Conservation (phyloP, 2,797 vertebrate genomes). For the Thunnus albacares region DNA sequence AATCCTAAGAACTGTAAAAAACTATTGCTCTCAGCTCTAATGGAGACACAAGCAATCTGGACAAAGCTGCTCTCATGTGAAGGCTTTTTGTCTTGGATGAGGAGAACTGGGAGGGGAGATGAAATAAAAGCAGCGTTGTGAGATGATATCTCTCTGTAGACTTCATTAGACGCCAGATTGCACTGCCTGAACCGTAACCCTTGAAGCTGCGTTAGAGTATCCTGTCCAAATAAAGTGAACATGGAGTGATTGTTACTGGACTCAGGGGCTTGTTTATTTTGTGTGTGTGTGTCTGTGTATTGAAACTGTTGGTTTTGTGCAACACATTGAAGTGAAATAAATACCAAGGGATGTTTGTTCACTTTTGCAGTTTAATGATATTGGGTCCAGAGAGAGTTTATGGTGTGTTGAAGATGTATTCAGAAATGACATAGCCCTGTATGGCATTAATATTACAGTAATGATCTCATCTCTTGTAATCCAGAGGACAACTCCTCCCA, state of each 20-base stretch:
- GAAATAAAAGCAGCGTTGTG: conserved; percentile 34
- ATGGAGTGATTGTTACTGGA: not conserved
- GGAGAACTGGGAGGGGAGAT: conserved; percentile 26
- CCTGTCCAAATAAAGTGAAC: conserved; percentile 30
- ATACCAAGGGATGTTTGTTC: conserved; percentile 15
- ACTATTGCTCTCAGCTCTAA: not conserved
- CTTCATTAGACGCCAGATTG: conserved; percentile 35
- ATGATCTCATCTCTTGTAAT: not conserved
- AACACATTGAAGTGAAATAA: not conserved
- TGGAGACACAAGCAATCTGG: conserved; percentile 19
- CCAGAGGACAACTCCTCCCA: conserved; percentile 2
- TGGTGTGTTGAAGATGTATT: not conserved
- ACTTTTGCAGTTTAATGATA: not conserved
- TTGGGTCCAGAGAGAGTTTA: not conserved
- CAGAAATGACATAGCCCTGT: not conserved
- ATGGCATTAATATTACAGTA: not conserved
- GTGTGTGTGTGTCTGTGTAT: not conserved
- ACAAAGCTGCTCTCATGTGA: conserved; percentile 5
- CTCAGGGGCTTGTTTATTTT: not conserved
- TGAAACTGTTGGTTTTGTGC: not conserved
- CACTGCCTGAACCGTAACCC: not conserved
- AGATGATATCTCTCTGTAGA: conserved; percentile 48
- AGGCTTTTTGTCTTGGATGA: conserved; percentile 33
- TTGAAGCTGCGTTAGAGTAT: not conserved
- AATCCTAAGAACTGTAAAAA: not conserved